A percentile compares a stretch with the other conserved stretches of the same genome.
Evolutionary conservation across 35 echinoderm and acorn worm species (phyloP).

Genomic region (Ophioderma brevispina): DNA sequence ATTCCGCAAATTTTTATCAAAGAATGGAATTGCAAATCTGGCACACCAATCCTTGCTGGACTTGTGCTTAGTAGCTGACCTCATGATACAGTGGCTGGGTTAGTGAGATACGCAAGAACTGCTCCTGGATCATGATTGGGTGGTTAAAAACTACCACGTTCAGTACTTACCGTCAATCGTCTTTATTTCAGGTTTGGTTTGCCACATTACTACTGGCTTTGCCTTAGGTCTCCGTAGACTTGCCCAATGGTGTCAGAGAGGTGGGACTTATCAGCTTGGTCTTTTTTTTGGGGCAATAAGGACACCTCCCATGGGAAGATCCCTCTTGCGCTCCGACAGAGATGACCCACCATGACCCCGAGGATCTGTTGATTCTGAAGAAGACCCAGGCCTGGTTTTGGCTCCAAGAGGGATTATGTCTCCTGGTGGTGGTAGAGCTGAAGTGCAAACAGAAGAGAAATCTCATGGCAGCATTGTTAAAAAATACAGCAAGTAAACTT

Average conservation of each 20-base stretch:
- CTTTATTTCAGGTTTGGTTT: conserved; percentile 61
- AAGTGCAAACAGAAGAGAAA: too few species aligned
- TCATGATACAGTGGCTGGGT: too few species aligned
- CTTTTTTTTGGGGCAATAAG: conserved; percentile 34
- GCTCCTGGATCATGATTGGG: too few species aligned
- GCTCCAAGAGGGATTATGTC: conserved; percentile 58
- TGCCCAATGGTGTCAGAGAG: conserved; percentile 43
- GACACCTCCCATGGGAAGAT: conserved; percentile 12
- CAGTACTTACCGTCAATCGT: conserved; percentile 65
- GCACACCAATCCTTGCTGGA: too few species aligned
- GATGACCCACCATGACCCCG: neutral
- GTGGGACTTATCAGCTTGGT: conserved; percentile 29
- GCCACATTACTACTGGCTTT: conserved; percentile 28
- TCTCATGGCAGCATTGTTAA: too few species aligned
- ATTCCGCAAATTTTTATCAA: too few species aligned
- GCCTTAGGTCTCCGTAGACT: neutral
- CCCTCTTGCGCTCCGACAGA: conserved; percentile 44
- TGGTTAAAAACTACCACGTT: too few species aligned
- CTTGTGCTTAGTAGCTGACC: too few species aligned
- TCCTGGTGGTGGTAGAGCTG: conserved; percentile 35
- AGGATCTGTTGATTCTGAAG: conserved; percentile 16
- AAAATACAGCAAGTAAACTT: too few species aligned
- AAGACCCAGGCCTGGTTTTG: conserved; percentile 32
- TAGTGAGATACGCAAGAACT: too few species aligned
- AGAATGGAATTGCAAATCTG: too few species aligned